Conservation (phyloP, 2,797 vertebrate species). For the Aselliscus stoliczkanus region DNA sequence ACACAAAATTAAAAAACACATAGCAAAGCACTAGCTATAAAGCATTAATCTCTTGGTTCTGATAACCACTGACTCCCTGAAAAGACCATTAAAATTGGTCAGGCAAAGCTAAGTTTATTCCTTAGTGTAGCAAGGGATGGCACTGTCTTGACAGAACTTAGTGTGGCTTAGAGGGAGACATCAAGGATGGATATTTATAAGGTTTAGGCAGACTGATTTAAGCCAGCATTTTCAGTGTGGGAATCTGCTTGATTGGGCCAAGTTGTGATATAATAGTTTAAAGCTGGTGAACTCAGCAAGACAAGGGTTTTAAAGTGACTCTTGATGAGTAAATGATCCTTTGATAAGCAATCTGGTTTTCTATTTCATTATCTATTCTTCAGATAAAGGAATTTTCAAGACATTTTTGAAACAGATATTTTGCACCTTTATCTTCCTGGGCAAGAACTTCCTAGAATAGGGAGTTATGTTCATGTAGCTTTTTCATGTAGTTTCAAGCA, state of each 20-base stretch:
- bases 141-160: neutral
- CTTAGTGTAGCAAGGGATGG: neutral
- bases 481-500: neutral
- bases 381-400: neutral
- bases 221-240: neutral
- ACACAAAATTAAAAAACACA: neutral
- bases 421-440: constrained; percentile 11
- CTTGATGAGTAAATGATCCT: neutral
- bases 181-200: neutral
- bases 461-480: neutral
- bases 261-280: neutral
- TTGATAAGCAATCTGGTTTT: neutral
- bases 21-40: neutral
- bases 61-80: neutral
- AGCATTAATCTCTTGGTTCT: neutral
- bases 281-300: neutral
- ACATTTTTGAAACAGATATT: constrained; percentile 7
- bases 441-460: neutral
- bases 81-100: neutral
- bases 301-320: neutral
- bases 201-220: neutral
- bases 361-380: neutral
- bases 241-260: neutral
- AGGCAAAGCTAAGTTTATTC: neutral
- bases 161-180: neutral